Base-by-base conservation (phyloP, 92 coral and sea anemone genomes). In the Ricordea florida region DNA sequence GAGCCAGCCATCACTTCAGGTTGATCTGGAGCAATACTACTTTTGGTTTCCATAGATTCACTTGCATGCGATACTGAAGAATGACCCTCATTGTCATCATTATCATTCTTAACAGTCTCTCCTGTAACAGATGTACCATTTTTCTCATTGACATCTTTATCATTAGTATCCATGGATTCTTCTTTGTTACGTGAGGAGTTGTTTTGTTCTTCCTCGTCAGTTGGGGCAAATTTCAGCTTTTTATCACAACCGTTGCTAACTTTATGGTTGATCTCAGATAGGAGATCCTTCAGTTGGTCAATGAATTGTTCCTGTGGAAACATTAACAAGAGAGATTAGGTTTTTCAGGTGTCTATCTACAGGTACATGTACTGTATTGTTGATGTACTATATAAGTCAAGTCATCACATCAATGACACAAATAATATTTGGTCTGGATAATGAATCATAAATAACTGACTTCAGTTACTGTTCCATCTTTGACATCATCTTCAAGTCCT, bases 91-190 rank as follows among this genome's bases (percentile, higher is more conserved):
- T n/a, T n/a, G n/a, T n/a, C n/a, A n/a, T n/a, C n/a, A n/a, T n/a
- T n/a, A n/a, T n/a, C n/a, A n/a, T n/a, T n/a, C n/a, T n/a, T n/a
- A n/a, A n/a, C n/a, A n/a, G n/a, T n/a, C n/a, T n/a, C n/a, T n/a
- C n/a, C n/a, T n/a, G n/a, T n/a, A n/a, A n/a, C n/a, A n/a, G n/a
- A n/a, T n/a, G n/a, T n/a, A n/a, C n/a, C n/a, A n/a, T n/a, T n/a
- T n/a, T n/a, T n/a, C n/a, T n/a, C n/a, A n/a, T n/a, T n/a, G n/a
- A n/a, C n/a, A n/a, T n/a, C n/a, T n/a, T n/a, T n/a, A n/a, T n/a
- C n/a, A n/a, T 13, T 65, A 26, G 42, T 53, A 20, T 55, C 77
- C 77, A 70, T 70, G 22, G 42, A 65, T 18, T 70, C 77, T 70
- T 52, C 64, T 0, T 10, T n/a, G n/a, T 28, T 1, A 20, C 2